Percentiles rank a stretch among this genome's conserved stretches.
Evolutionary conservation across 2,888 invertebrate genomes (phyloP).

Genomic region (Periphyllus acericola): DNA sequence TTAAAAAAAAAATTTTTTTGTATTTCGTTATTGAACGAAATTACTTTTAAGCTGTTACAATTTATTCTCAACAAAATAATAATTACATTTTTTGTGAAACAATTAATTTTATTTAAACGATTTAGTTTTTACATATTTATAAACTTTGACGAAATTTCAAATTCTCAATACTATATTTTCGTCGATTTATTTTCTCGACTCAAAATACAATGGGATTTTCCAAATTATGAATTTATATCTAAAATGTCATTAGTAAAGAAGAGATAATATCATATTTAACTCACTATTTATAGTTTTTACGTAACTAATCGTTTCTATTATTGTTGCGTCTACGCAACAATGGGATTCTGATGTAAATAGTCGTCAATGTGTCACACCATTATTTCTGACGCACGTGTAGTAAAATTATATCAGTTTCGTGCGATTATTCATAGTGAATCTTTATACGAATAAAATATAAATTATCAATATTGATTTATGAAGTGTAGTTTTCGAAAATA

Average conservation of each 20-base stretch:
- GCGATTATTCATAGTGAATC: slow-evolving; percentile 22
- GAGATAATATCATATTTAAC: slow-evolving; percentile 22
- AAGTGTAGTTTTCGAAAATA: slow-evolving; percentile 28
- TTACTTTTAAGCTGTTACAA: no score
- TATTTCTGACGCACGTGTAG: slow-evolving; percentile 20
- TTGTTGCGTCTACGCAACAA: slow-evolving; percentile 38
- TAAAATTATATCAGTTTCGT: slow-evolving; percentile 15
- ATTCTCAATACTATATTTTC: no score
- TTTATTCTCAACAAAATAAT: no score
- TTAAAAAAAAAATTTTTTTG: slow-evolving; percentile 12
- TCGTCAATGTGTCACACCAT: slow-evolving; percentile 7
- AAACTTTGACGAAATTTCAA: no score
- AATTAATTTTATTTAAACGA: no score
- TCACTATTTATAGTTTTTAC: slow-evolving; percentile 24
- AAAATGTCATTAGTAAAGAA: slow-evolving; percentile 28
- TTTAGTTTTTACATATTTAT: no score
- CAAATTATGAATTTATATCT: slow-evolving; percentile 31
- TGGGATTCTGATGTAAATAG: slow-evolving; percentile 14
- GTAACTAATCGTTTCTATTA: slow-evolving; percentile 6
- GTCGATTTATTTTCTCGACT: no score
- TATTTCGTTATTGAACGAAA: slow-evolving; percentile 14
- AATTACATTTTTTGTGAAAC: no score
- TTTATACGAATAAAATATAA: neutral
- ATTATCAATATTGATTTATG: slow-evolving; percentile 12
- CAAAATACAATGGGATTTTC: neutral